Evolutionary conservation across 2,888 invertebrate species (phyloP), one percentile per base, ranked within the genome.

Genomic region (Pristionchus fissidentatus): DNA sequence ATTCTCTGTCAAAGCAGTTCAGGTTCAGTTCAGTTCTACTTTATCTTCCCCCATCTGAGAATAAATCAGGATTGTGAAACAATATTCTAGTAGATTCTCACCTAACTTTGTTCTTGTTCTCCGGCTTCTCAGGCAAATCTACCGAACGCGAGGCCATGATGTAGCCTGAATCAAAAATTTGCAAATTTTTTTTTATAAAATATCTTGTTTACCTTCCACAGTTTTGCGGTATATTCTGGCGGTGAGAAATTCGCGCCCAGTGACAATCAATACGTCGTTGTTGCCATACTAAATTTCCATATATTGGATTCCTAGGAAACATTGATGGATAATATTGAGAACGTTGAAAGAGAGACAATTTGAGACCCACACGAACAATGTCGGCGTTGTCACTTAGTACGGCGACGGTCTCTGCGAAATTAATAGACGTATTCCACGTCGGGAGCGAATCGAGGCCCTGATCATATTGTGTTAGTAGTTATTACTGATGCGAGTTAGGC

Each of bases 371-470:
- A 32, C 89, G 88, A 10, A 90, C 85, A 77, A 90, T 84, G 83
- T 90, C 89, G 29, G 88, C 88, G 70, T 90, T 83, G 4, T 88
- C 86, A 0, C 88, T 88, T 19, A 90, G 87, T 15, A 75, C 84
- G 1, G 87, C 87, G 81, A 90, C 84, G 15, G 84, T 83, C 15
- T 84, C 57, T 0, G 89, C 89, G 79, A 89, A 90, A 19, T 88
- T 88, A 81, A 90, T 89, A 80, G 90, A 87, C 49, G 86, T 84
- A 84, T 90, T 90, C 90, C 90, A 90, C 73, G 88, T 77, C 3
- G 90, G 86, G 52, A 90, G 83, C 19, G 32, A 62, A n/a, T 79
- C 55, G 46, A 79, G 55, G 0, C 52, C 43, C 41, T 70, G 70
- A 29, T 62, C 29, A 10, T n/a, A 5, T 57, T 10, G n/a, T 57